These are phyloP conservation scores for Acipenser ruthenus DNA, from an alignment of 2,797 vertebrate genomes.

Conservation along the genomic window DNA sequence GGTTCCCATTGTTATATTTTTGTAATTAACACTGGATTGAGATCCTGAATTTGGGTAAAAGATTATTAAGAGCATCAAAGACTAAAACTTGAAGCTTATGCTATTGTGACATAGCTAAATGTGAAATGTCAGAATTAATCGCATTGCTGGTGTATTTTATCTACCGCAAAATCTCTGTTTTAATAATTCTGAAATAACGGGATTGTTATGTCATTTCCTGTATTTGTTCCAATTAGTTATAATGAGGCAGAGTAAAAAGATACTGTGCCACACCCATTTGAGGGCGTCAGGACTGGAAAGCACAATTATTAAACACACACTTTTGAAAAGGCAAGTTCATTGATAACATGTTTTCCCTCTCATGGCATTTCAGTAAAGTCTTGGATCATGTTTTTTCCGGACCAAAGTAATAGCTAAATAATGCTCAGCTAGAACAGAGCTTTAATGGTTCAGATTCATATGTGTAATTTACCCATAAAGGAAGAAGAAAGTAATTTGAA, in stretches of 20 bases:
- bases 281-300: neutral
- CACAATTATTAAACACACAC: neutral
- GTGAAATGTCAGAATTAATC: conserved; percentile 8
- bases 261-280: conserved; percentile 3
- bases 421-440: too few species aligned
- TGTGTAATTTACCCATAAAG: too few species aligned
- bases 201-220: conserved; percentile 14
- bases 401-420: too few species aligned
- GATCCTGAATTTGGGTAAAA: neutral
- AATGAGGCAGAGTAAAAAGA: conserved; percentile 6
- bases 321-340: too few species aligned
- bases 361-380: too few species aligned
- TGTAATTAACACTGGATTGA: conserved; percentile 4
- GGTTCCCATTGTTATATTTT: conserved; percentile 7
- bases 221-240: conserved; percentile 16
- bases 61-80: conserved; percentile 11
- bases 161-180: conserved; percentile 10
- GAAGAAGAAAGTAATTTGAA: too few species aligned
- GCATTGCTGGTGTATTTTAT: conserved; percentile 1
- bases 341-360: too few species aligned
- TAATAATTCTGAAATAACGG: conserved; percentile 14
- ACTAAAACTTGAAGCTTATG: conserved; percentile 2
- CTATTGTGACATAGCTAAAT: conserved; percentile 12
- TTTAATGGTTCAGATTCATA: too few species aligned
- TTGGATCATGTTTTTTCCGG: too few species aligned